A percentile compares a stretch with the other conserved stretches of the same genome.
phyloP scores from a whole-genome alignment of 2,113 vertebrate species.

The Oncorhynchus clarkii region DNA sequence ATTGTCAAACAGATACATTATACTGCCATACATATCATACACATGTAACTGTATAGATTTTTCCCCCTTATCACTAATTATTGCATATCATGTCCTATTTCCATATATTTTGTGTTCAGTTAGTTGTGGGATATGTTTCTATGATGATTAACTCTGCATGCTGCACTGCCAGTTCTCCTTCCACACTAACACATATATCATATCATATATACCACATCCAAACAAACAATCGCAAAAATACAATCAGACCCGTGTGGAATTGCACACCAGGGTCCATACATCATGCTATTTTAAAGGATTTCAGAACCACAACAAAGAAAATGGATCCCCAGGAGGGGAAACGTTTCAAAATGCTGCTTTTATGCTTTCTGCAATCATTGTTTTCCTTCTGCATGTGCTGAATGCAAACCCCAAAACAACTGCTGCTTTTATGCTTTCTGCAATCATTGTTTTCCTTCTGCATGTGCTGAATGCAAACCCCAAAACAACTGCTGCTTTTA shows the following conservation, averaged over 20 bases:
- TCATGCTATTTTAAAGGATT: constrained; percentile 56
- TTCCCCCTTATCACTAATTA: too few relatives aligned
- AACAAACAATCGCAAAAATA: not conserved
- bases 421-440: constrained; percentile 26
- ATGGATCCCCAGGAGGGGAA: constrained; percentile 23
- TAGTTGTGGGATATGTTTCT: constrained; percentile 12
- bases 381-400: not conserved
- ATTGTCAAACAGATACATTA: too few relatives aligned
- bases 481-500: constrained; percentile 38
- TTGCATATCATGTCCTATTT: constrained; percentile 18
- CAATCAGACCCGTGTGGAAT: constrained; percentile 50
- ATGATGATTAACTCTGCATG: constrained; percentile 44
- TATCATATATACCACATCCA: constrained; percentile 49
- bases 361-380: not conserved
- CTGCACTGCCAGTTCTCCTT: too few relatives aligned
- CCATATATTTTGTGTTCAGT: not conserved
- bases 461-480: constrained; percentile 12
- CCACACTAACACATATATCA: constrained; percentile 20
- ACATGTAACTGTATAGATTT: too few relatives aligned
- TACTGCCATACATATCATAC: too few relatives aligned
- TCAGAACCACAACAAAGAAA: constrained; percentile 53
- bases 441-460: not conserved
- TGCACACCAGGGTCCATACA: constrained; percentile 40
- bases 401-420: constrained; percentile 9
- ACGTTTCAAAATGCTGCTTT: constrained; percentile 37